Conservation (phyloP, 2,888 invertebrate species). For the Panopea generosa region DNA sequence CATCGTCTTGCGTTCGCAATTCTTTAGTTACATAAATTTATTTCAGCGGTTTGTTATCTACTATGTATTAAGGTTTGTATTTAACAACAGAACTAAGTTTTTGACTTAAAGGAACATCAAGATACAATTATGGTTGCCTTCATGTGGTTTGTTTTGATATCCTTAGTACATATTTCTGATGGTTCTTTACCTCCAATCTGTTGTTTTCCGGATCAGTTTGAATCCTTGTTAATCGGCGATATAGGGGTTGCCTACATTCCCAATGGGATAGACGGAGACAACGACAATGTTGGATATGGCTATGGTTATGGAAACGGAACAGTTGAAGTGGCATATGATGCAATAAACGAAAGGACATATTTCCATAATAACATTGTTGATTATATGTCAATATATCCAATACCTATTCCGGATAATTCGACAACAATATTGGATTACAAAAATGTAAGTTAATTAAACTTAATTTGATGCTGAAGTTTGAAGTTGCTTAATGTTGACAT, state of each 20-base stretch:
- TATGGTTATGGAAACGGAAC: conserved; percentile 35
- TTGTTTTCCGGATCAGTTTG: conserved; percentile 42
- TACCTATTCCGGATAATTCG: neutral
- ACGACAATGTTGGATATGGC: conserved; percentile 19
- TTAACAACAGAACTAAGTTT: too few species aligned
- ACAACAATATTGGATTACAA: conserved; percentile 26
- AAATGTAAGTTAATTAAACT: conserved; percentile 10
- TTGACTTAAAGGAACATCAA: too few species aligned
- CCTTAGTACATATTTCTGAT: too few species aligned
- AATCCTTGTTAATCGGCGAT: conserved; percentile 23
- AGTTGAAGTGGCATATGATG: conserved; percentile 33
- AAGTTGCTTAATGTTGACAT: too few species aligned
- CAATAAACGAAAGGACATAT: conserved; percentile 32
- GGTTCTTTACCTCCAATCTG: conserved; percentile 20
- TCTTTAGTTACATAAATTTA: too few species aligned
- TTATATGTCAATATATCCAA: conserved; percentile 9
- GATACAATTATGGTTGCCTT: too few species aligned
- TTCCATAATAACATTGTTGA: conserved; percentile 16
- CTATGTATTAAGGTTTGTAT: too few species aligned
- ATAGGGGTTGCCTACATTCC: conserved; percentile 21
- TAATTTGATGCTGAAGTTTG: too few species aligned
- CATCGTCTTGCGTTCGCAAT: too few species aligned
- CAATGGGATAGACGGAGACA: too few species aligned
- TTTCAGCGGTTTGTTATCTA: too few species aligned
- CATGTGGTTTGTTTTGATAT: too few species aligned